These are phyloP conservation scores for Tylochromis polylepis DNA, from an alignment of 2,113 vertebrate species.

Conservation along the genomic window DNA sequence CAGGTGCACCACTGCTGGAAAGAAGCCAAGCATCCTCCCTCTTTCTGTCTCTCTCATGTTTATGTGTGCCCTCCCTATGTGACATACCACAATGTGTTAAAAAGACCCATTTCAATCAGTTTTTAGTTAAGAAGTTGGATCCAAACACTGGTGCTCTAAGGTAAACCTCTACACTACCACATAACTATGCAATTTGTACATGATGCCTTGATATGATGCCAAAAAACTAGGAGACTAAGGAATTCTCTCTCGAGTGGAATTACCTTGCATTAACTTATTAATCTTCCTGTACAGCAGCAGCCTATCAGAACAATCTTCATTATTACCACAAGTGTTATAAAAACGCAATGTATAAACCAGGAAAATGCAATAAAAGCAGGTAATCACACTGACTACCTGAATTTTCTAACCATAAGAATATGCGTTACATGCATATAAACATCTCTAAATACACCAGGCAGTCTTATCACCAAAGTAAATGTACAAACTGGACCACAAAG, in stretches of 20 bases:
- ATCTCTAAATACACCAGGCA: constrained; percentile 3
- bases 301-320: not conserved
- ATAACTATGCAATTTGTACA: not conserved
- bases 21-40: constrained; percentile 22
- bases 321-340: not conserved
- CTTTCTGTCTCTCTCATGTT: not conserved
- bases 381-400: not conserved
- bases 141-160: not conserved
- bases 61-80: not conserved
- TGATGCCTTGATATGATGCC: not conserved
- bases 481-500: not conserved
- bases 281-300: not conserved
- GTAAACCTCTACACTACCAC: not conserved
- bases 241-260: not conserved
- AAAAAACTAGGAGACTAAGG: not conserved
- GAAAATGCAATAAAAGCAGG: not conserved
- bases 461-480: not conserved
- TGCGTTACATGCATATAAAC: not conserved
- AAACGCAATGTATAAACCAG: not conserved
- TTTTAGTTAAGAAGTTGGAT: not conserved
- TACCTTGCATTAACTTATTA: not conserved
- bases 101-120: not conserved
- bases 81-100: not conserved
- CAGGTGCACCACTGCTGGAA: constrained; percentile 46
- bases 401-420: not conserved